Evolutionary conservation across 2,113 vertebrate species (phyloP), one percentile per base, ranked within the genome.

Genomic region (Peromyscus maniculatus): DNA sequence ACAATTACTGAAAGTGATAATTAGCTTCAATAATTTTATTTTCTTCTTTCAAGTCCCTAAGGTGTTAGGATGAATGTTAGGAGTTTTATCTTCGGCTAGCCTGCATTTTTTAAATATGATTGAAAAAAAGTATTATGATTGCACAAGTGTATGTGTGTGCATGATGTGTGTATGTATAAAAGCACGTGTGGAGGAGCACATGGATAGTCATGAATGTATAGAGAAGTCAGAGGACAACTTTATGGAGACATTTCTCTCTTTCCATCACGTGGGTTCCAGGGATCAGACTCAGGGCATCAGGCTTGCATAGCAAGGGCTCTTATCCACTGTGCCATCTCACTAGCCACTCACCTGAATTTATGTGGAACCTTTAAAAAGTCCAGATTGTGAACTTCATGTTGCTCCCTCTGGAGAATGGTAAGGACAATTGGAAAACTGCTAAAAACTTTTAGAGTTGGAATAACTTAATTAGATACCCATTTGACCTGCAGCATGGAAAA

Each of bases 1-100:
- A 26, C 75, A 91, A 64, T 26, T 89, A 49, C 46, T 24, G 39
- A 4, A 52, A 74, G 71, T 74, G 71, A 74, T 74, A 74, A 39
- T 39, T 74, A 74, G 7, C 33, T n/a, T 16, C 19, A 72, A 8
- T 36, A 71, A 72, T n/a, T 74, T 74, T 39, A 28, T 46, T 46
- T 75, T 92, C 90, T 90, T 77, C 93, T 89, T 24, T 83, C 11
- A 46, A n/a, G 24, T 78, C 94, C 95, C 55, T 95, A 49, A 31
- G 12, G 3, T 74, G 55, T 62, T 84, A 84, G 52, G 39, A 49
- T 92, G 55, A 28, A 36, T 13, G 52, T 62, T 84, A 59, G n/a
- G 3, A 72, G 67, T 46, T 62, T 21, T 12, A 74, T 33, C 71
- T 46, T 62, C 66, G 89, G 36, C 82, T 77, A 92, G 28, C 2